phyloP scores from a whole-genome alignment of 2,113 vertebrate species.

The Phalacrocorax pelagicus region DNA sequence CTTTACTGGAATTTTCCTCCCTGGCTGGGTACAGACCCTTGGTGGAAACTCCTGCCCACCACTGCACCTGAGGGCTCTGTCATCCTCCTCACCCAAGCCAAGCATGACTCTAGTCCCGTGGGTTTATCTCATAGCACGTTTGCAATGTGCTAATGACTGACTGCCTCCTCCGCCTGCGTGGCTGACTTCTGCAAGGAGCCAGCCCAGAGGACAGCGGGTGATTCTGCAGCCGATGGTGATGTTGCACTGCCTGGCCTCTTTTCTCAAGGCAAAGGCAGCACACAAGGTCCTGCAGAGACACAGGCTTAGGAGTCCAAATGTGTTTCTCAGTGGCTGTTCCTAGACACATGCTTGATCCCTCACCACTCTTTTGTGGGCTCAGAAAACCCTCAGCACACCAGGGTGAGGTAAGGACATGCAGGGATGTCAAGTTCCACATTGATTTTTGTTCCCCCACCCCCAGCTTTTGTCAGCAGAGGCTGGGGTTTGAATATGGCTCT shows the following conservation, averaged over 20 bases:
- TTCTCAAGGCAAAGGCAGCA: background rate
- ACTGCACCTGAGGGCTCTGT: background rate
- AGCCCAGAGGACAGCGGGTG: background rate
- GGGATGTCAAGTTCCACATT: background rate
- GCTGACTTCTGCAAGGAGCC: background rate
- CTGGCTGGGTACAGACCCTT: background rate
- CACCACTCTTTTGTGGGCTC: background rate
- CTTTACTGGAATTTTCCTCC: background rate
- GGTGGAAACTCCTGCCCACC: background rate
- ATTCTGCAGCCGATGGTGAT: accelerated
- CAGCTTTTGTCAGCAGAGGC: slow-evolving; percentile 18
- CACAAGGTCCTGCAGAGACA: background rate
- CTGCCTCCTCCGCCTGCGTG: background rate
- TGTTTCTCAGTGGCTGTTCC: background rate
- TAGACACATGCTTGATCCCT: background rate
- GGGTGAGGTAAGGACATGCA: background rate
- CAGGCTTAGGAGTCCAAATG: accelerated
- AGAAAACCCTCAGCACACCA: background rate
- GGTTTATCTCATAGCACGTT: background rate
- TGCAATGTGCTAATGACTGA: background rate
- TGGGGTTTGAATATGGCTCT: background rate
- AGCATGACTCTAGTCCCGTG: background rate
- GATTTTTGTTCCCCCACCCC: background rate
- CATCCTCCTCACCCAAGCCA: accelerated
- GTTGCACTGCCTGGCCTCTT: background rate